Evolutionary conservation across 2,888 invertebrate species (phyloP), one percentile per base, ranked within the genome.

Genomic region (Sminthurinus aureus): DNA sequence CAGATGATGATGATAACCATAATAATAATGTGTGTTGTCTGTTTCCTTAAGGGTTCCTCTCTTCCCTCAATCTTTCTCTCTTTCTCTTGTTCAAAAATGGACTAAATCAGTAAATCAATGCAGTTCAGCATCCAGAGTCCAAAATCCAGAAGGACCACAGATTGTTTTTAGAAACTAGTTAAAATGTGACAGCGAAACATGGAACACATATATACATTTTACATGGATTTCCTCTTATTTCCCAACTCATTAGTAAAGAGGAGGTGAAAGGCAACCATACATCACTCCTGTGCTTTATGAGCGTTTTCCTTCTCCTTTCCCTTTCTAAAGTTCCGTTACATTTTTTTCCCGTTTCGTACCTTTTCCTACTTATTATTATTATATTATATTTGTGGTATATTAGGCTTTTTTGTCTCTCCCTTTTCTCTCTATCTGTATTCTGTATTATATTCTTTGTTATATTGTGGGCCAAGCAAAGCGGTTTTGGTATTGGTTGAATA

Each of bases 161-260:
- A 77, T 77, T 58, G 18, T 74, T 74, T 38, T 24, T 24, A 38
- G 74, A 79, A 79, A 79, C 79, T 79, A 79, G 79, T 79, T 79
- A 66, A 79, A 67, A 64, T 12, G 8, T 77, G 24, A 75, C n/a
- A 13, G 74, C 24, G 24, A 58, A 64, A 77, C 58, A 24, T 58
- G 22, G 26, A 24, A 24, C 20, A 20, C n/a, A n/a, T n/a, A n/a
- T n/a, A n/a, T n/a, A n/a, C n/a, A n/a, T n/a, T 15, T 38, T 24
- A 67, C 38, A 24, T 66, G 66, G 79, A 79, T 67, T 67, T 79
- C 79, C 67, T 79, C 26, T 78, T 58, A 64, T 77, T 77, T 77
- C 52, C 38, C 11, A 69, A 69, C 79, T 79, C 79, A 79, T 79
- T 79, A 79, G 69, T 26, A 69, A 26, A 69, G 79, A 20, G 79